phyloP scores from a whole-genome alignment of 2,888 invertebrate species.

The Ethmia dodecea region DNA sequence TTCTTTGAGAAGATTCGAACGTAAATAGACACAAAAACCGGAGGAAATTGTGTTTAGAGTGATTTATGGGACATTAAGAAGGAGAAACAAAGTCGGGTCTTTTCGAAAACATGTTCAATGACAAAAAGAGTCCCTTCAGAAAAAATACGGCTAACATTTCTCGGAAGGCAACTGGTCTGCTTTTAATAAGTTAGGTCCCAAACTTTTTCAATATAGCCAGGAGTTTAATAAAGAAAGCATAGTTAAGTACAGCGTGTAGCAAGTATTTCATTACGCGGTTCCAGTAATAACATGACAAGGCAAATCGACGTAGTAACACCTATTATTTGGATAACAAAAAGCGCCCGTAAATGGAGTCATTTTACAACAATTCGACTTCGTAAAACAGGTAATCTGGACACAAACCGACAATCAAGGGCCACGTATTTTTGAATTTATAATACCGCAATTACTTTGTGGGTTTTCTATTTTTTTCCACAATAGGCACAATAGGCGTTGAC shows the following conservation, averaged over 20 bases:
- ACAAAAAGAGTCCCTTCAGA: constrained; percentile 14
- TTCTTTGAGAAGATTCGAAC: too few species aligned
- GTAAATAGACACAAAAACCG: too few species aligned
- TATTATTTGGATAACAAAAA: constrained; percentile 63
- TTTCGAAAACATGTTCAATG: constrained; percentile 13
- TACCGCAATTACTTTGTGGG: constrained; percentile 62
- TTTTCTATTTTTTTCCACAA: constrained; percentile 45
- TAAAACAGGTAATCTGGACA: constrained; percentile 68
- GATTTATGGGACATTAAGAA: constrained; percentile 16
- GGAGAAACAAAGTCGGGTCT: constrained; percentile 11
- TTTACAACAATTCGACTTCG: constrained; percentile 58
- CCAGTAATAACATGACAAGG: constrained; percentile 55
- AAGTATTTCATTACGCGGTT: constrained; percentile 54
- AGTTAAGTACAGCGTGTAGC: constrained; percentile 36
- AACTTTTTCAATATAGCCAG: too few species aligned
- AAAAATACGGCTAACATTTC: constrained; percentile 4
- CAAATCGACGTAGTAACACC: constrained; percentile 55
- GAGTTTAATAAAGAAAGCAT: constrained; percentile 9
- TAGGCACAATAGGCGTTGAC: constrained; percentile 69
- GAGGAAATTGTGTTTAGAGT: constrained; percentile 2
- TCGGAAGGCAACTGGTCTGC: constrained; percentile 6
- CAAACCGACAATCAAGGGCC: constrained; percentile 63
- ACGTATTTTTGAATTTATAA: constrained; percentile 66
- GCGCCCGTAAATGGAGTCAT: constrained; percentile 63
- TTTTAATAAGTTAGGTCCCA: too few species aligned